Evolutionary conservation across 2,797 vertebrate species (phyloP).

Genomic region (Danio choprae): DNA sequence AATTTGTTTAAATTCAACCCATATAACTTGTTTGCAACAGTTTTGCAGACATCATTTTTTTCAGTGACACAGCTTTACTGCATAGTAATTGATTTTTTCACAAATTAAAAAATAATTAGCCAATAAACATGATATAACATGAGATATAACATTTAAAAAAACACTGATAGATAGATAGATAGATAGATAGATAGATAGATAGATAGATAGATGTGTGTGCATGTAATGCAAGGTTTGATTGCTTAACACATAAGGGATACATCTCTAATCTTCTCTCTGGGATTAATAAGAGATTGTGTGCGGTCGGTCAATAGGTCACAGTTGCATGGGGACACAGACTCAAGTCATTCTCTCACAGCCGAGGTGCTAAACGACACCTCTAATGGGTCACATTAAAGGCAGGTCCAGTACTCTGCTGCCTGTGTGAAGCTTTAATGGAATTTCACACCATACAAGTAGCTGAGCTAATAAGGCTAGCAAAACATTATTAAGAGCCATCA

Average conservation of each 20-base stretch:
- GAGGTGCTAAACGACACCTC: slow-evolving; percentile 49
- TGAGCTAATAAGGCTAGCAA: slow-evolving; percentile 52
- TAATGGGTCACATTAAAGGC: slow-evolving; percentile 43
- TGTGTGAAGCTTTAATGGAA: slow-evolving; percentile 51
- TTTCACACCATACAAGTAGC: slow-evolving; percentile 56
- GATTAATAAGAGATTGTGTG: neutral
- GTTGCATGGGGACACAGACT: slow-evolving; percentile 9
- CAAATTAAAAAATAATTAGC: too few species aligned
- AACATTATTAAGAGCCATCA: slow-evolving; percentile 40
- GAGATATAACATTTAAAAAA: too few species aligned
- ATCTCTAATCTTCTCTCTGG: neutral
- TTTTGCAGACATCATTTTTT: too few species aligned
- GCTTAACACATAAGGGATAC: neutral
- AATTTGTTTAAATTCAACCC: too few species aligned
- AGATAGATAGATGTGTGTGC: too few species aligned
- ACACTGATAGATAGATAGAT: too few species aligned
- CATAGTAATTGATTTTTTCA: too few species aligned
- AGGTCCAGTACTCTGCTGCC: neutral
- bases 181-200: too few species aligned
- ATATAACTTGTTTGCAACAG: too few species aligned
- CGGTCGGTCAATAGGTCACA: slow-evolving; percentile 30
- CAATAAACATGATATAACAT: too few species aligned
- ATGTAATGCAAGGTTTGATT: neutral
- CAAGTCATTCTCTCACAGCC: slow-evolving; percentile 42
- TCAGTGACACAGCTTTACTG: too few species aligned